A percentile compares a stretch with the other conserved stretches of the same genome.
Conservation (phyloP, 2,888 invertebrate genomes). For the Perizoma flavofasciatum region DNA sequence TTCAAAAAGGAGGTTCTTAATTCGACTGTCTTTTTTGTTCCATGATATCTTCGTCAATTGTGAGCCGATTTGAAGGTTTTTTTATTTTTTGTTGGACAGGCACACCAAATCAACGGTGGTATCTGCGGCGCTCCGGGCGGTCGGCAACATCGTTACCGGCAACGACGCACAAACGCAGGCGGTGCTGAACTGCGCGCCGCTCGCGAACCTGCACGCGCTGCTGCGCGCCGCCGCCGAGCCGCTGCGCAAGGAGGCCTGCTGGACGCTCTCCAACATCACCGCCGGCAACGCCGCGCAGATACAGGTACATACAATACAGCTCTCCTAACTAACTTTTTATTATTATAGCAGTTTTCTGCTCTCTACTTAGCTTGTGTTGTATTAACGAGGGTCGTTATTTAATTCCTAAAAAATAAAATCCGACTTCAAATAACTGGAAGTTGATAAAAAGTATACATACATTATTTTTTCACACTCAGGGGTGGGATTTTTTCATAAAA, state of each 20-base stretch:
- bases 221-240: conserved; percentile 92
- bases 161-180: conserved; percentile 98
- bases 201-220: conserved; percentile 89
- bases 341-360: too few species aligned
- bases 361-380: too few species aligned
- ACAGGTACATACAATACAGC: conserved; percentile 79
- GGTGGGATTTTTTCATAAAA: too few species aligned
- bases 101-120: conserved; percentile 92
- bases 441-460: too few species aligned
- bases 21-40: too few species aligned
- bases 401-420: too few species aligned
- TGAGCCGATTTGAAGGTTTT: too few species aligned
- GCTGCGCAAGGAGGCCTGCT: conserved; percentile 97
- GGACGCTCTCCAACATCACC: conserved; percentile 98
- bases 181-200: conserved; percentile 94
- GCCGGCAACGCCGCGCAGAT: conserved; percentile 97
- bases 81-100: conserved; percentile 70
- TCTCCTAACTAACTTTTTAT: conserved; percentile 10
- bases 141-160: conserved; percentile 98
- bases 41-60: too few species aligned
- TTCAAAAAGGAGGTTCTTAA: too few species aligned
- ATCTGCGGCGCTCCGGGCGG: conserved; percentile 96
- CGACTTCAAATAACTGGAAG: too few species aligned
- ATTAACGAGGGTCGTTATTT: too few species aligned
- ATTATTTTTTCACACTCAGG: too few species aligned